A percentile compares a stretch with the other conserved stretches of the same genome.
phyloP scores from a whole-genome alignment of 2,888 invertebrate genomes.

The Laspeyria flexula region DNA sequence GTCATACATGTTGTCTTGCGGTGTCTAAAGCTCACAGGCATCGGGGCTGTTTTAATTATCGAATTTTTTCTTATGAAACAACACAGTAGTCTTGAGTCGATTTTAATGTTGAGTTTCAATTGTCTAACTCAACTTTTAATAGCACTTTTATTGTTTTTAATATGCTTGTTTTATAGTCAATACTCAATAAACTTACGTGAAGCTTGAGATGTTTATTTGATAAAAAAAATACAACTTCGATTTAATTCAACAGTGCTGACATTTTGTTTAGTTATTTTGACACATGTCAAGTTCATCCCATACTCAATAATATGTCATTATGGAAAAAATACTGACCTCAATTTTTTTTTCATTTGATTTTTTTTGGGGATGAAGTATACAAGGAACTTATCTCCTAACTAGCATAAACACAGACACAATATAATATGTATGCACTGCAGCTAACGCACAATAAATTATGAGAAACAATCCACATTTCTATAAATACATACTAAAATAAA shows the following conservation, averaged over 20 bases:
- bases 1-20: slow-evolving; percentile 83
- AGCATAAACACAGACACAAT: too few species aligned
- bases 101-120: background rate
- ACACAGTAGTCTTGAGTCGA: slow-evolving; percentile 17
- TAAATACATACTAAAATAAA: too few species aligned
- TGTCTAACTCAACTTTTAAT: background rate
- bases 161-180: background rate
- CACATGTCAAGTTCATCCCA: slow-evolving; percentile 26
- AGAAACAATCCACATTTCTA: too few species aligned
- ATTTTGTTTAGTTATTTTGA: slow-evolving; percentile 33
- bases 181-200: background rate
- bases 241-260: slow-evolving; percentile 27
- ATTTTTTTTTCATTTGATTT: too few species aligned
- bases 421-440: too few species aligned
- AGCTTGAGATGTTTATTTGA: slow-evolving; percentile 14
- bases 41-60: slow-evolving; percentile 70
- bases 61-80: slow-evolving; percentile 43
- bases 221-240: slow-evolving; percentile 12
- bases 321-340: too few species aligned
- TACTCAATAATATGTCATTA: slow-evolving; percentile 5
- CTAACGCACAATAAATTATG: too few species aligned
- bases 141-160: background rate
- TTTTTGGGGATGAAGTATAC: too few species aligned
- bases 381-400: too few species aligned
- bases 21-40: slow-evolving; percentile 71